Evolutionary conservation across 2,888 invertebrate species (phyloP), one percentile per base, ranked within the genome.

Genomic region (Magallana nippona): DNA sequence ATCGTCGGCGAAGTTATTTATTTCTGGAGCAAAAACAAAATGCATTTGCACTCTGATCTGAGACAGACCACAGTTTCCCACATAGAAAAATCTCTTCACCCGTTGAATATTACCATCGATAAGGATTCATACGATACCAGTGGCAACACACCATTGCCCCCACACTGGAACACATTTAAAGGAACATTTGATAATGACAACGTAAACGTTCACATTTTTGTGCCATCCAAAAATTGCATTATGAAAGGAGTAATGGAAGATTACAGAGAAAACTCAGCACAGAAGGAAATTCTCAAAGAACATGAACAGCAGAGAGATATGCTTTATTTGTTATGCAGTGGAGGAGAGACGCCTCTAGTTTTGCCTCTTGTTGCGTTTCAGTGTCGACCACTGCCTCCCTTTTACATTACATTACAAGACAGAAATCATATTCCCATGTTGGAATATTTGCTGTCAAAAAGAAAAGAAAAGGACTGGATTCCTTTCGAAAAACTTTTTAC

Each of bases 341-440:
- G 44, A 17, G 62, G 79, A 19, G 27, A n/a, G 10, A 78, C 83
- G 27, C 55, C 57, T 1, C 81, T 81, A 58, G 44, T 85, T 27
- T 32, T 81, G 32, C 56, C 78, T 22, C 17, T 85, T 22, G 78
- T 85, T 55, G 85, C 71, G 1, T 85, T 63, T 27, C 85, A 85
- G 55, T 81, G 55, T 55, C 81, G 83, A 58, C 81, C 83, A n/a
- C 55, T 85, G 27, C 85, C 85, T 1, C 22, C 78, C 5, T 85
- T 83, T 55, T 85, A 81, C 22, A 44, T 85, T 27, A 85, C 83
- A 0, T 71, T 83, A 27, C 60, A 19, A 32, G 55, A 63, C 17
- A 58, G 57, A 78, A 81, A 79, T 11, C 22, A 58, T 63, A 44
- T 55, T 2, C 17, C 71, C 17, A 22, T 79, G 15, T 62, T 60